These are phyloP conservation scores for Rhynchopsitta pachyrhyncha DNA, from an alignment of 2,113 vertebrate genomes.

Conservation along the genomic window DNA sequence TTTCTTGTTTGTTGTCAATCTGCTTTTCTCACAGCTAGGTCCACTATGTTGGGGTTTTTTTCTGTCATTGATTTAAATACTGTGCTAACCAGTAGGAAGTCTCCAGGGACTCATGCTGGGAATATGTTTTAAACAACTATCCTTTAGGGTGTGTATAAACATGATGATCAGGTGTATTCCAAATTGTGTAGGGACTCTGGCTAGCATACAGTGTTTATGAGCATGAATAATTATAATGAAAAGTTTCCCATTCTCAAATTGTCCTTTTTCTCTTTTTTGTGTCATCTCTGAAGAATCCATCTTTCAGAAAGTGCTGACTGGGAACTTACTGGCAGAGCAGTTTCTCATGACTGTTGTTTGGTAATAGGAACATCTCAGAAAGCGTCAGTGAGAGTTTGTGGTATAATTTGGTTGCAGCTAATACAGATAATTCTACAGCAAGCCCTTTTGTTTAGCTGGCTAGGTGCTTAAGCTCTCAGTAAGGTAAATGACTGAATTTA, in stretches of 20 bases:
- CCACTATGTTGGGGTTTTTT: background rate
- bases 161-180: background rate
- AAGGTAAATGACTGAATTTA: slow-evolving; percentile 5
- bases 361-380: slow-evolving; percentile 32
- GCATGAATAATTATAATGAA: background rate
- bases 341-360: slow-evolving; percentile 22
- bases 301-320: slow-evolving; percentile 8
- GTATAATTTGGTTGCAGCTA: background rate
- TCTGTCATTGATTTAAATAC: background rate
- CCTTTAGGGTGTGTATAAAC: background rate
- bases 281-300: background rate
- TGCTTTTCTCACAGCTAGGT: background rate
- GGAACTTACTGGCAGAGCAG: background rate
- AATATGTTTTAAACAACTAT: background rate
- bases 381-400: background rate
- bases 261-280: background rate
- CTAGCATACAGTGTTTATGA: background rate
- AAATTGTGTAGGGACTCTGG: background rate
- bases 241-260: background rate
- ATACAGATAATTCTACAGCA: background rate
- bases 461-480: background rate
- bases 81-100: background rate
- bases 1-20: background rate
- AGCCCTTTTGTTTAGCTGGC: background rate
- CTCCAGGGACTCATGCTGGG: background rate